Base-by-base conservation (phyloP, 2,797 vertebrate genomes). In the Bothrops alternatus region DNA sequence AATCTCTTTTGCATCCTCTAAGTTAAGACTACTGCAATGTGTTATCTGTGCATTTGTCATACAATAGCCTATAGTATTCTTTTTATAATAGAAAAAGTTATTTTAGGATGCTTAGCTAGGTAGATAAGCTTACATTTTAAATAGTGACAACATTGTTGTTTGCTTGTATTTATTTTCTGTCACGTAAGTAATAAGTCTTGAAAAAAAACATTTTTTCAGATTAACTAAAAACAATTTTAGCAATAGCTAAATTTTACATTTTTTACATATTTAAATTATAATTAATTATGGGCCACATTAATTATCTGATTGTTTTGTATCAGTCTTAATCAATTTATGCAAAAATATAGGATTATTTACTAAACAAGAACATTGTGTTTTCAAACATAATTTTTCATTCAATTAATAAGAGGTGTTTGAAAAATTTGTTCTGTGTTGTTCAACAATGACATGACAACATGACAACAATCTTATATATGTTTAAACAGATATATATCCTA, bases 81-180 rank as follows among this genome's bases (percentile, higher is more conserved):
- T 87, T 93, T 96, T 42, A 60, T 95, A 95, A 95, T 87, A 94
- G n/a, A 86, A 90, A 92, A 97, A 94, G 82, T 95, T 96, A 61
- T 63, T 96, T 94, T 88, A 92, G 53, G 53, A 5, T 89, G 91
- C 87, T 95, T 86, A 94, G 69, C 55, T 25, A 18, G 60, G 37
- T 93, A 86, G 63, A 90, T 95, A 92, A 89, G 50, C 55, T 96
- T 73, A 28, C 95, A 92, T 94, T 95, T 91, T 26, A 93, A 94
- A 65, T 25, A 8, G 47, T 87, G 88, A 90, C 87, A 90, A n/a
- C 86, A 91, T 69, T n/a, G 91, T 69, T 92, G 95, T 92, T 23
- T 90, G n/a, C 78, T 88, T 6, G 92, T 95, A 88, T 94, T 65
- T 25, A 28, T 88, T 96, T 95, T 93, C 55, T 4, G 95, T 93